Conservation (phyloP, 2,113 vertebrate genomes). For the Nicator chloris region DNA sequence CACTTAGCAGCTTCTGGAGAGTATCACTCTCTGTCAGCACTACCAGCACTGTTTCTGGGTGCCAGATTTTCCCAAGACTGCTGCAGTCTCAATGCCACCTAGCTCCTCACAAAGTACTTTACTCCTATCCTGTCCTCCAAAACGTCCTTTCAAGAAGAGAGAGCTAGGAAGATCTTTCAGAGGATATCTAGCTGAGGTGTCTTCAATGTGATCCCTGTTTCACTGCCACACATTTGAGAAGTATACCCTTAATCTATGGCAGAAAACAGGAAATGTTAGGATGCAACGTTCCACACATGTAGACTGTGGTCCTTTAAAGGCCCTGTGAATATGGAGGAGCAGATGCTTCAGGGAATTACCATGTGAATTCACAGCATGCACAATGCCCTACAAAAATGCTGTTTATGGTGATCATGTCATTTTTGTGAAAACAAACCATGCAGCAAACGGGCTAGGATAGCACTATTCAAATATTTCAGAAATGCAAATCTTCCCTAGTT, state of each 20-base stretch:
- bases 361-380: neutral
- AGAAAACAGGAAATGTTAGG: neutral
- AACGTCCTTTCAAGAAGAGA: neutral
- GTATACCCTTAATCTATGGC: neutral
- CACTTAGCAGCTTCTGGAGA: neutral
- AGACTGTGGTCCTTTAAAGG: neutral
- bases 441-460: neutral
- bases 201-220: neutral
- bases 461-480: conserved; percentile 3
- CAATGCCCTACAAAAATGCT: neutral
- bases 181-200: neutral
- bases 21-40: neutral
- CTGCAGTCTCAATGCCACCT: neutral
- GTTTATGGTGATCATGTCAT: conserved; percentile 28
- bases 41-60: neutral
- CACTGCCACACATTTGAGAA: neutral
- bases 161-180: neutral
- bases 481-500: neutral
- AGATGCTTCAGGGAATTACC: conserved; percentile 41
- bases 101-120: neutral
- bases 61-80: neutral
- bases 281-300: neutral
- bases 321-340: conserved; percentile 34
- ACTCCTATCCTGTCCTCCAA: neutral
- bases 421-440: conserved; percentile 40